These are phyloP conservation scores for Euproctis similis DNA, from an alignment of 2,888 invertebrate genomes.

Conservation along the genomic window DNA sequence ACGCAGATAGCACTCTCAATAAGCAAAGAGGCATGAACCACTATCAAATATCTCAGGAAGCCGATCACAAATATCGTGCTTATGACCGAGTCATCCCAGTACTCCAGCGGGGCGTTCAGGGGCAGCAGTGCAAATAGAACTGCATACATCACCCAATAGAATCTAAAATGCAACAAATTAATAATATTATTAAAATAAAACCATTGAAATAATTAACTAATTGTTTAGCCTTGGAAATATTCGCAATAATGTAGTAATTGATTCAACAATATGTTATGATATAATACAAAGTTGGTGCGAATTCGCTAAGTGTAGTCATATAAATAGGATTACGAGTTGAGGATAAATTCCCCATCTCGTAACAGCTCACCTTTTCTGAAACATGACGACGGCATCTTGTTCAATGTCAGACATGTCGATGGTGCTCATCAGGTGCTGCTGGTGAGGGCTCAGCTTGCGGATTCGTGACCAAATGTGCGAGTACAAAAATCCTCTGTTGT, in stretches of 20 bases:
- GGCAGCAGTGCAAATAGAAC: conserved; percentile 81
- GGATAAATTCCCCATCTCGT: neutral
- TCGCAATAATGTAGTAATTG: too few species aligned
- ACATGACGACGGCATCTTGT: conserved; percentile 87
- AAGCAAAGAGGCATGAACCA: conserved; percentile 80
- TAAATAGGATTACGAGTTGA: too few species aligned
- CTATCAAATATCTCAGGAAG: conserved; percentile 79
- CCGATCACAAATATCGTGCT: conserved; percentile 80
- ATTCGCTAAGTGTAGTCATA: too few species aligned
- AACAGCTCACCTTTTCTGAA: conserved; percentile 83
- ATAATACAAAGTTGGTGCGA: too few species aligned
- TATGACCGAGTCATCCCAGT: conserved; percentile 82
- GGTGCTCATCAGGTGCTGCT: conserved; percentile 77
- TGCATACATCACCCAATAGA: conserved; percentile 81
- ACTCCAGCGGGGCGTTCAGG: conserved; percentile 85
- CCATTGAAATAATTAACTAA: too few species aligned
- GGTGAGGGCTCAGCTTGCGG: conserved; percentile 78
- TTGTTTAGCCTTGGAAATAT: too few species aligned
- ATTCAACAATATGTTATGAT: too few species aligned
- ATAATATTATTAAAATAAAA: too few species aligned
- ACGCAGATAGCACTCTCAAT: conserved; percentile 83
- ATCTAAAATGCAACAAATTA: conserved; percentile 57
- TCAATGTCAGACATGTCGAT: conserved; percentile 89
- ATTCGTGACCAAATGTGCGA: conserved; percentile 86
- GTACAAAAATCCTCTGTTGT: conserved; percentile 85